phyloP scores from a whole-genome alignment of 2,113 vertebrate species.

The Quiscalus mexicanus region DNA sequence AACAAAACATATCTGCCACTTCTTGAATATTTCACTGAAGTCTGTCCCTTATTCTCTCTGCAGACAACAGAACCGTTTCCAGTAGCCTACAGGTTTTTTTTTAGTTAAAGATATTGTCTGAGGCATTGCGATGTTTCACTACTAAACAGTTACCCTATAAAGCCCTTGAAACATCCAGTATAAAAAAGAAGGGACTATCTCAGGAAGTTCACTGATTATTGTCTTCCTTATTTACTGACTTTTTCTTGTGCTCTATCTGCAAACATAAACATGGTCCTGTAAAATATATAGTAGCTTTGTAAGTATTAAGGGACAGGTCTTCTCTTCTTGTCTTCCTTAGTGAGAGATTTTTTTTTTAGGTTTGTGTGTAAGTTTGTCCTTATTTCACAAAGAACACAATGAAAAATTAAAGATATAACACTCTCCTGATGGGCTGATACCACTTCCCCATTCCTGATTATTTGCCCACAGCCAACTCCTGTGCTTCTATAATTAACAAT shows the following conservation, averaged over 20 bases:
- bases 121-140: not conserved
- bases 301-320: not conserved
- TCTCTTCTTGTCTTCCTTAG: not conserved
- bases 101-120: not conserved
- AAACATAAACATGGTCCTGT: not conserved
- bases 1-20: not conserved
- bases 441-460: not conserved
- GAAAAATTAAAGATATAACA: not conserved
- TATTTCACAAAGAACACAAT: not conserved
- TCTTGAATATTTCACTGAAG: not conserved
- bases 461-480: not conserved
- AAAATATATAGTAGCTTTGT: not conserved
- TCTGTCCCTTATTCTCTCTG: not conserved
- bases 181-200: not conserved
- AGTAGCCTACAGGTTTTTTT: not conserved
- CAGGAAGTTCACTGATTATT: not conserved
- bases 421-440: not conserved
- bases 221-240: not conserved
- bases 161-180: not conserved
- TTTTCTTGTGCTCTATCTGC: not conserved
- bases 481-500: rapidly evolving
- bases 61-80: not conserved
- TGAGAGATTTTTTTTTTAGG: not conserved
- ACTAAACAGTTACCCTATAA: not conserved
- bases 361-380: not conserved